These are phyloP conservation scores for Natrix natrix DNA, from an alignment of 2,797 vertebrate genomes.

Conservation along the genomic window DNA sequence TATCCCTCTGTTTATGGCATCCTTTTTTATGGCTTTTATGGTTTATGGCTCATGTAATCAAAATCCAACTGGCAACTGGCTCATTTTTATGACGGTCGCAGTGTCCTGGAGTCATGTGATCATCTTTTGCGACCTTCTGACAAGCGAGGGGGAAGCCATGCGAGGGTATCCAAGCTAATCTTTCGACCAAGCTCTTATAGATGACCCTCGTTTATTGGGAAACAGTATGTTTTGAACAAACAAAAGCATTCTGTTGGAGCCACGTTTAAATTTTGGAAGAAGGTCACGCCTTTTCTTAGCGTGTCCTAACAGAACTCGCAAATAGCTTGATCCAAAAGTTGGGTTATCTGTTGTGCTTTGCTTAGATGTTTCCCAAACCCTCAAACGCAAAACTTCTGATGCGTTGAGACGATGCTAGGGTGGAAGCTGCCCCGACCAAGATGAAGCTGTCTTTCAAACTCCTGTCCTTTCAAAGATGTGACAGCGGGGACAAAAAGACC, in stretches of 20 bases:
- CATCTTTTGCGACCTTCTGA: neutral
- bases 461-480: conserved; percentile 61
- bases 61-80: no score
- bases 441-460: conserved; percentile 51
- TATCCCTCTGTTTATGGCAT: no score
- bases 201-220: neutral
- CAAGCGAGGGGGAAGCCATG: neutral
- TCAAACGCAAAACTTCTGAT: neutral
- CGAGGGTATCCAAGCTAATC: neutral
- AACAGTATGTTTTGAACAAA: neutral
- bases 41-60: no score
- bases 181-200: neutral
- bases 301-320: no score
- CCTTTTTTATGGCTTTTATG: no score
- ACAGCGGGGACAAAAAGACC: conserved; percentile 44
- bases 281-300: neutral
- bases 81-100: no score
- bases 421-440: conserved; percentile 57
- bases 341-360: no score
- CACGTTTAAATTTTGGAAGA: neutral
- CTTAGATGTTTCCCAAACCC: neutral
- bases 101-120: no score
- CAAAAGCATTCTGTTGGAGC: neutral
- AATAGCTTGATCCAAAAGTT: neutral
- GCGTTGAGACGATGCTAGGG: neutral